Evolutionary conservation across 2,888 invertebrate species (phyloP), one percentile per base, ranked within the genome.

Genomic region (Erynnis tages): DNA sequence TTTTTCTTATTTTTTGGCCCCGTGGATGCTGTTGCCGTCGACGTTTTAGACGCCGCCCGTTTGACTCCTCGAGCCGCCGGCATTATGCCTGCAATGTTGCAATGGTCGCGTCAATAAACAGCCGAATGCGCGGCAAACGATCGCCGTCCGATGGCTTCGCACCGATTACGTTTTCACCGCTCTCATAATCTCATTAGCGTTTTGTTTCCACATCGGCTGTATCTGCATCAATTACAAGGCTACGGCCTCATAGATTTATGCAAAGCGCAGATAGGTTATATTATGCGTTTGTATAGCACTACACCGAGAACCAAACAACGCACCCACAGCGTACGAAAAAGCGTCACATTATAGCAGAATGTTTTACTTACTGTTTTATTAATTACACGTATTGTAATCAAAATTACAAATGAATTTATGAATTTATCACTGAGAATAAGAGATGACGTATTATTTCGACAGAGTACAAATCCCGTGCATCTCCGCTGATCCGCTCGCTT

Each of bases 11-110:
- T 89, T 74, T 88, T 90, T 13, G 87, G 77, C 7, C 62, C 82
- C 56, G 82, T 63, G 41, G 86, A 67, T 40, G 82, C 69, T 59
- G 83, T 58, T 25, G 83, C 61, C 17, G 79, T 63, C 40, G 82
- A 72, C 41, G 84, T 69, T 73, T 89, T 90, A 44, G 90, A 86
- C 61, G 90, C 89, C 60, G 89, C 67, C 67, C 90, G 81, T 73
- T 90, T 90, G 56, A 86, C 82, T 64, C 90, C 90, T 66, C 90
- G 80, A 62, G 89, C 82, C 69, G 90, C 87, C 82, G 90, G 90
- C 90, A 90, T 90, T 74, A 66, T 82, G 79, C 62, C 88, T 89
- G 86, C 78, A 87, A 88, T 83, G 82, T 76, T 79, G 79, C 77
- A 82, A 83, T 72, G 77, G 73, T 82, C 76, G 83, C 83, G 78